Conservation (phyloP, 2,888 invertebrate genomes). For the Camptogramma bilineatum region DNA sequence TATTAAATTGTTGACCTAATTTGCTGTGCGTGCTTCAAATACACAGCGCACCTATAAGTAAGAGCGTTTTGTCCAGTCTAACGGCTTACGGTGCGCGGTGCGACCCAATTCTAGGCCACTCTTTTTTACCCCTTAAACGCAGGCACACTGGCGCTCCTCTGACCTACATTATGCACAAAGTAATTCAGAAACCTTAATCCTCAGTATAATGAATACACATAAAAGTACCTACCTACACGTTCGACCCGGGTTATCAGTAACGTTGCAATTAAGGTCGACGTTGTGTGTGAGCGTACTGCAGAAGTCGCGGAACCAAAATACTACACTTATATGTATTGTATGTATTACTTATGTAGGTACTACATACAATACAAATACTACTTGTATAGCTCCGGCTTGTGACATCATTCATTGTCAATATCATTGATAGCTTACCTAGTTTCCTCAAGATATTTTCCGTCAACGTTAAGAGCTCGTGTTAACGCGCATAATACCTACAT, state of each 20-base stretch:
- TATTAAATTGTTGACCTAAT: conserved; percentile 40
- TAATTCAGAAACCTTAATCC: conserved; percentile 37
- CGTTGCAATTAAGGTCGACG: conserved; percentile 38
- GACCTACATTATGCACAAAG: conserved; percentile 61
- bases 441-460: too few relatives aligned
- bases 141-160: conserved; percentile 55
- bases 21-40: conserved; percentile 38
- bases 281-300: conserved; percentile 19
- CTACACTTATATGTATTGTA: too few relatives aligned
- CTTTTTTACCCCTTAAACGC: conserved; percentile 59
- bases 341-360: too few relatives aligned
- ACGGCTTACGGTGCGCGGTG: conserved; percentile 47
- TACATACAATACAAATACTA: too few relatives aligned
- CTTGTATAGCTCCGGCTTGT: neutral
- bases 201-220: conserved; percentile 35
- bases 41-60: conserved; percentile 31
- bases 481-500: too few relatives aligned
- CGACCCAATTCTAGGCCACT: conserved; percentile 65
- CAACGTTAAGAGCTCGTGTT: too few relatives aligned
- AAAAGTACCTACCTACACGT: conserved; percentile 16
- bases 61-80: conserved; percentile 52
- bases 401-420: neutral
- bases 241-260: conserved; percentile 31
- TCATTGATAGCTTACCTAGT: too few relatives aligned
- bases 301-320: conserved; percentile 1